Base-by-base conservation (phyloP, 2,797 vertebrate genomes). In the Pseudotriccus pelzelni region DNA sequence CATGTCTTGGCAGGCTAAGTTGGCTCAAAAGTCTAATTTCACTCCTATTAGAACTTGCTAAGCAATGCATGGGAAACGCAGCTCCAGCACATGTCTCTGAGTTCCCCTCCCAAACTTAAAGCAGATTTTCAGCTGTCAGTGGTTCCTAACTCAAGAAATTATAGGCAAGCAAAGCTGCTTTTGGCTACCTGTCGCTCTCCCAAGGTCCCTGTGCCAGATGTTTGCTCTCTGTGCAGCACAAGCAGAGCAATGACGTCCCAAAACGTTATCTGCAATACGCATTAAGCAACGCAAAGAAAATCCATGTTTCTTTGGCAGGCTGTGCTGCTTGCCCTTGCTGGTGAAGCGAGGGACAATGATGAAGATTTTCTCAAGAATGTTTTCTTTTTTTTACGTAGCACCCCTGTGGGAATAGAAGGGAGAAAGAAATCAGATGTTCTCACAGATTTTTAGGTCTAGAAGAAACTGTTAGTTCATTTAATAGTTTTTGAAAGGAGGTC, bases 171-270 rank as follows among this genome's bases (percentile, higher is more conserved):
- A 0, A 77, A 84, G 28, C 37, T 52, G 49, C 53, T 78, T 0
- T 91, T 91, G 92, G 84, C 66, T 79, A 87, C 90, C 74, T 94
- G 87, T 87, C 59, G 72, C 74, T 89, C 62, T 96, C 84, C 67
- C 67, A 74, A 32, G 53, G 23, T 55, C 70, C 34, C 62, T 62
- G 0, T 93, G 81, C 74, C 90, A 93, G 62, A 89, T 72, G 62
- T 84, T 92, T 74, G n/a, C 39, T 84, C 21, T 68, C 72, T 86
- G 36, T 67, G 74, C 75, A 24, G 36, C 52, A 49, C 52, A 69
- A 62, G 73, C 81, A 84, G 27, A 67, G 44, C 52, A 58, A 55
- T 62, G 44, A 60, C 36, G 27, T 89, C 81, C 47, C 84, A 75
- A 75, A 81, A 69, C 30, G 2, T 87, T 84, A 50, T 59, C 81